Evolutionary conservation across 2,113 vertebrate genomes (phyloP).

Genomic region (Melanotaenia duboulayi): DNA sequence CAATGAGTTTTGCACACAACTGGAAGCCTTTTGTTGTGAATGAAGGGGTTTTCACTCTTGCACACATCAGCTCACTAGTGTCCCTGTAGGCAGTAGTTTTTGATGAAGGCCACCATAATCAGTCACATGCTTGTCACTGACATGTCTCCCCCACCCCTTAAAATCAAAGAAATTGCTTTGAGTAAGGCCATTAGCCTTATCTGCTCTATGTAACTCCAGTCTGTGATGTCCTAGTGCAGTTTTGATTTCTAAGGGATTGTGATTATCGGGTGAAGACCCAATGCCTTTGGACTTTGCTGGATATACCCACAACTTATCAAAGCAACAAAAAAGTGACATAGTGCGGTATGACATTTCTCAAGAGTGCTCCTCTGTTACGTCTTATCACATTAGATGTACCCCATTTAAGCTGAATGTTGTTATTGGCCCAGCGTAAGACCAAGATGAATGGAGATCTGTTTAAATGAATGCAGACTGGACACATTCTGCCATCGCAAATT

Average conservation of each 20-base stretch:
- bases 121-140: not conserved
- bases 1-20: not conserved
- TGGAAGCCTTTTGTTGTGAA: not conserved
- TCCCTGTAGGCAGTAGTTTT: slow-evolving; percentile 1
- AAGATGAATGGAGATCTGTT: not conserved
- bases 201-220: not conserved
- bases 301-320: not conserved
- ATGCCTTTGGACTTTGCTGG: not conserved
- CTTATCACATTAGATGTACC: not conserved
- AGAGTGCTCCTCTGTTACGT: not conserved
- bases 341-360: slow-evolving; percentile 5
- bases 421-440: not conserved
- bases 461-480: too few relatives aligned
- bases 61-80: not conserved
- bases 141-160: not conserved
- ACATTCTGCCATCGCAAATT: not conserved
- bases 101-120: not conserved
- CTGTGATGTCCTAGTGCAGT: not conserved
- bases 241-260: not conserved
- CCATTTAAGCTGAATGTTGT: not conserved
- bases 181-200: slow-evolving; percentile 1
- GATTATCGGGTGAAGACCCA: not conserved
- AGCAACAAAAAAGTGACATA: not conserved
- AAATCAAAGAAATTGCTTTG: not conserved
- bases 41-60: not conserved